Conservation (phyloP, 2,797 vertebrate genomes). For the Cynopterus sphinx region DNA sequence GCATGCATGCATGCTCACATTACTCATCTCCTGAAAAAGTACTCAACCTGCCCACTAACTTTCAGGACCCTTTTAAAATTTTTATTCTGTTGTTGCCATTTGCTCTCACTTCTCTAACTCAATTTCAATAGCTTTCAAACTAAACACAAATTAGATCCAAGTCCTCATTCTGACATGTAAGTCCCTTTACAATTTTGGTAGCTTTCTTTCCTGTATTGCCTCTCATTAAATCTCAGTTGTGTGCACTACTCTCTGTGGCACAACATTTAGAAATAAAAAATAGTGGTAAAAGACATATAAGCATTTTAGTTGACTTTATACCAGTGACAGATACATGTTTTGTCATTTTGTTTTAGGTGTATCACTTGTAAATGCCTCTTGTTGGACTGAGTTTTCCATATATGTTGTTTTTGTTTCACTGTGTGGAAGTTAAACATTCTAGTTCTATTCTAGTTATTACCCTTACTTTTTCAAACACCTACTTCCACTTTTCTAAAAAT, state of each 20-base stretch:
- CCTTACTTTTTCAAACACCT: neutral
- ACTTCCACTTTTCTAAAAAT: neutral
- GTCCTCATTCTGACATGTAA: neutral
- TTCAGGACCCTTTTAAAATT: neutral
- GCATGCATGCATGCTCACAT: neutral
- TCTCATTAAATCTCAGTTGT: neutral
- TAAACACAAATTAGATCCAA: constrained; percentile 36
- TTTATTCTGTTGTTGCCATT: neutral
- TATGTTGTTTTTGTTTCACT: neutral
- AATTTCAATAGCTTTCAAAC: constrained; percentile 2
- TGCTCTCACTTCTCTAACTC: neutral
- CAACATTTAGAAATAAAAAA: constrained; percentile 21
- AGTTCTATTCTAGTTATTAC: neutral
- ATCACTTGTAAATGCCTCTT: neutral
- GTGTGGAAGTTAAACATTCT: neutral
- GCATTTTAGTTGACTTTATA: neutral
- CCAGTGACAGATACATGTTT: neutral
- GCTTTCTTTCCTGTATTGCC: neutral
- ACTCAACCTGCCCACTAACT: neutral
- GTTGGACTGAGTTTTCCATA: neutral
- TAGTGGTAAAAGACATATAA: neutral
- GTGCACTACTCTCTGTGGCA: neutral
- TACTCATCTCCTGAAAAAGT: neutral
- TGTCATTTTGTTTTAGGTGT: neutral
- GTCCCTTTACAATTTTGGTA: neutral